Conservation (phyloP, 2,888 invertebrate species). For the Cantharis lateralis region DNA sequence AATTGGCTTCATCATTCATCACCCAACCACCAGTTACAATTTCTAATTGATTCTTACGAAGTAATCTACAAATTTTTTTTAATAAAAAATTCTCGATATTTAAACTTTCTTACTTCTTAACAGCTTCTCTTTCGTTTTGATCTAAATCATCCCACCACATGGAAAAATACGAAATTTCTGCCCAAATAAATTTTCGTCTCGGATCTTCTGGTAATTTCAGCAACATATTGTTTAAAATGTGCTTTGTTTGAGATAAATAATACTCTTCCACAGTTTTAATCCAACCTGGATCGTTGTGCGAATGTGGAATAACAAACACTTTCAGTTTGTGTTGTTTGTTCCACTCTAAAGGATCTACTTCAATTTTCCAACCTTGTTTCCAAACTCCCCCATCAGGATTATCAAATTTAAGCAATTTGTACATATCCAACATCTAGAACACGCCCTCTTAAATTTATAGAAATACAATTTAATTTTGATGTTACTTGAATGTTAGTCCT, state of each 20-base stretch:
- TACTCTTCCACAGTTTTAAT: conserved; percentile 95
- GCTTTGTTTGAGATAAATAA: conserved; percentile 83
- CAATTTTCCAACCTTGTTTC: conserved; percentile 98
- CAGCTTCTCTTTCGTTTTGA: conserved; percentile 63
- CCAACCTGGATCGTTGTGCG: conserved; percentile 99
- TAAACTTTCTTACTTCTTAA: conserved; percentile 56
- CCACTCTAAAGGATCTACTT: conserved; percentile 78
- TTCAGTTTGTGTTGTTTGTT: conserved; percentile 79
- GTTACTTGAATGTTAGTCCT: conserved; percentile 69
- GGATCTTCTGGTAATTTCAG: conserved; percentile 77
- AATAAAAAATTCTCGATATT: not conserved
- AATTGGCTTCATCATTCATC: conserved; percentile 97
- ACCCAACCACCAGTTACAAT: conserved; percentile 99
- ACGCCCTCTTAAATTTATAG: not conserved
- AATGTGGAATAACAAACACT: conserved; percentile 94
- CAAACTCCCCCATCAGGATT: conserved; percentile 96
- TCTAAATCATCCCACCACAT: conserved; percentile 87
- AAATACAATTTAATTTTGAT: not conserved
- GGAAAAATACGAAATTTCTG: conserved; percentile 92
- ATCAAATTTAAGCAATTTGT: conserved; percentile 85
- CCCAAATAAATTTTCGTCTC: conserved; percentile 94
- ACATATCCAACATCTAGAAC: conserved; percentile 85
- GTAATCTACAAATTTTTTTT: conserved; percentile 60
- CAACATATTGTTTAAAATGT: conserved; percentile 91
- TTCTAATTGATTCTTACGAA: conserved; percentile 87